Evolutionary conservation across 2,113 vertebrate species (phyloP).

Genomic region (Australoheros scitulus): DNA sequence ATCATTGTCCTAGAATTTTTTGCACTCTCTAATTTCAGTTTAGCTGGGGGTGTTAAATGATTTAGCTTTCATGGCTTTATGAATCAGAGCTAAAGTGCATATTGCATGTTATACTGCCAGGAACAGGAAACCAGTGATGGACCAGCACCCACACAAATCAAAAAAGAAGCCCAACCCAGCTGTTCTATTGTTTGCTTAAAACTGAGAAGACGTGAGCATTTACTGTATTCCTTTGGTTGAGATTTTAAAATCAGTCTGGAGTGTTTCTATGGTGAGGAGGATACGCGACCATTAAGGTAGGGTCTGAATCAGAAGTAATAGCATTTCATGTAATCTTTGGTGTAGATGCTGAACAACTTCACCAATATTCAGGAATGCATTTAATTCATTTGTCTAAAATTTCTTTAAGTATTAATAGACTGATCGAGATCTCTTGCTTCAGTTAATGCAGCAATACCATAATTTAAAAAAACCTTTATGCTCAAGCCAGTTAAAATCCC

Average conservation of each 20-base stretch:
- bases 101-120: neutral
- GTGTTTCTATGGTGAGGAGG: neutral
- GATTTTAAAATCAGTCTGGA: neutral
- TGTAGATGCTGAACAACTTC: neutral
- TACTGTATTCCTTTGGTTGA: neutral
- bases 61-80: slow-evolving; percentile 18
- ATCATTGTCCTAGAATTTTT: slow-evolving; percentile 26
- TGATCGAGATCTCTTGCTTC: no score
- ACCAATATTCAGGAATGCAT: neutral
- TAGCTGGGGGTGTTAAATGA: slow-evolving; percentile 17
- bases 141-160: slow-evolving; percentile 27
- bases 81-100: neutral
- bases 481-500: neutral
- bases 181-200: neutral
- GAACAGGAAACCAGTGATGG: slow-evolving; percentile 6
- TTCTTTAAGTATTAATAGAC: neutral
- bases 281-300: slow-evolving; percentile 26
- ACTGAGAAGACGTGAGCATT: neutral
- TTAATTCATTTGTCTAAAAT: neutral
- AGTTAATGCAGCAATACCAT: accelerated
- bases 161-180: slow-evolving; percentile 22
- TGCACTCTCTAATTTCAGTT: slow-evolving; percentile 36
- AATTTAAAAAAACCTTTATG: neutral
- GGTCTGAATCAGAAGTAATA: neutral
- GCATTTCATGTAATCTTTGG: neutral